A percentile compares a stretch with the other conserved stretches of the same genome.
Evolutionary conservation across 2,888 invertebrate species (phyloP).

Genomic region (Cosmia pyralina): DNA sequence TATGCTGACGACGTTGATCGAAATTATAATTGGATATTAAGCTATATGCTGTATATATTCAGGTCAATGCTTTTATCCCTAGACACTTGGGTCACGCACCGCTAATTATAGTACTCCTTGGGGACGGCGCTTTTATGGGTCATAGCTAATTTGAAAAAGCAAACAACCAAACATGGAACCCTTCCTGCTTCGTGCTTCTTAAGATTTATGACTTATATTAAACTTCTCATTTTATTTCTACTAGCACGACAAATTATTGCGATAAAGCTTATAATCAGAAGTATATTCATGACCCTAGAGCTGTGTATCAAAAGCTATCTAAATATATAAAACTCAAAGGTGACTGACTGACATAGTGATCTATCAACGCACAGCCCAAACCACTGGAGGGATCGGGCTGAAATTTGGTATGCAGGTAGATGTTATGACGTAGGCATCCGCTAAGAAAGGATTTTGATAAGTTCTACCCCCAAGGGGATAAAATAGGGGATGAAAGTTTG

Average conservation of each 20-base stretch:
- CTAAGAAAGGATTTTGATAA: no score
- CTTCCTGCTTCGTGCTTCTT: not conserved
- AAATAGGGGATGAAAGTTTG: no score
- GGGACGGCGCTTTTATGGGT: conserved; percentile 55
- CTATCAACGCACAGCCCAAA: no score
- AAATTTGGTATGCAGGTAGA: no score
- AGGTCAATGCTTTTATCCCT: conserved; percentile 74
- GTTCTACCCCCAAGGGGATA: no score
- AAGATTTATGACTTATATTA: not conserved
- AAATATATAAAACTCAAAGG: no score
- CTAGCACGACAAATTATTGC: not conserved
- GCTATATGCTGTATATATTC: conserved; percentile 24
- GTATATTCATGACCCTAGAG: not conserved
- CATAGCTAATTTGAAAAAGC: conserved; percentile 51
- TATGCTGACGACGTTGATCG: conserved; percentile 1
- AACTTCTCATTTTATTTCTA: not conserved
- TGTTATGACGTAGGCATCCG: no score
- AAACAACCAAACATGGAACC: conserved; percentile 15
- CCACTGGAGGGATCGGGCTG: no score
- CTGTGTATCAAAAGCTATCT: not conserved
- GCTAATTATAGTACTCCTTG: conserved; percentile 74
- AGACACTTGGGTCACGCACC: conserved; percentile 73
- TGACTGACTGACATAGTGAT: no score
- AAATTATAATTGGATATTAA: conserved; percentile 49
- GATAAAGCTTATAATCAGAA: not conserved